Conservation (phyloP, 2,113 vertebrate species). For the Chaetodon trifascialis region DNA sequence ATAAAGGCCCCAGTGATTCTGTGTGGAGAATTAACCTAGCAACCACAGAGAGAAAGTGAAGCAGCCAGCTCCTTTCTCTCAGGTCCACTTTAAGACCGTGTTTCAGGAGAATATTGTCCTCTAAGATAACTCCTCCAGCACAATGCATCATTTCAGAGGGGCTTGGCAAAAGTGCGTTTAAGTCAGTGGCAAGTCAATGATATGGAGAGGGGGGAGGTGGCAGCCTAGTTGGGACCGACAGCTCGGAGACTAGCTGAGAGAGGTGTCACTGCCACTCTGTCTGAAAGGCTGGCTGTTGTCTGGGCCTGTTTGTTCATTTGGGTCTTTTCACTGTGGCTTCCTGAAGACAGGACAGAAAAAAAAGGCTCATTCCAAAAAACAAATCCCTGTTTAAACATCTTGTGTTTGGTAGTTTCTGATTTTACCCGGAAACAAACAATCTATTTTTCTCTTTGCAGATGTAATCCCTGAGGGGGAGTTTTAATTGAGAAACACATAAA, state of each 20-base stretch:
- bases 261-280: constrained; percentile 69
- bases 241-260: constrained; percentile 62
- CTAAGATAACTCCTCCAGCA: constrained; percentile 76
- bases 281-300: constrained; percentile 68
- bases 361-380: constrained; percentile 38
- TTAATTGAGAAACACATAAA: constrained; percentile 58
- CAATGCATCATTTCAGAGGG: constrained; percentile 77
- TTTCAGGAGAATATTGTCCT: constrained; percentile 73
- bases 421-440: constrained; percentile 58
- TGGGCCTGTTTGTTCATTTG: constrained; percentile 58
- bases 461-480: constrained; percentile 50
- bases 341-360: constrained; percentile 33
- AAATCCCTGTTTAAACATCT: constrained; percentile 67
- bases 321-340: constrained; percentile 62
- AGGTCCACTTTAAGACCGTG: constrained; percentile 63
- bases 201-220: constrained; percentile 73
- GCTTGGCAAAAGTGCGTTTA: constrained; percentile 70
- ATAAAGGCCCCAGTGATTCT: constrained; percentile 80
- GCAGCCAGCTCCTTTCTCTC: constrained; percentile 71
- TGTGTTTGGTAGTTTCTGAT: constrained; percentile 32
- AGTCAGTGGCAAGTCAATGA: constrained; percentile 79
- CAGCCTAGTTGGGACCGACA: constrained; percentile 60
- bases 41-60: constrained; percentile 81
- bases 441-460: constrained; percentile 42
- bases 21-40: constrained; percentile 76